Conservation (phyloP, 2,888 invertebrate genomes). For the Crepidodera aurea region DNA sequence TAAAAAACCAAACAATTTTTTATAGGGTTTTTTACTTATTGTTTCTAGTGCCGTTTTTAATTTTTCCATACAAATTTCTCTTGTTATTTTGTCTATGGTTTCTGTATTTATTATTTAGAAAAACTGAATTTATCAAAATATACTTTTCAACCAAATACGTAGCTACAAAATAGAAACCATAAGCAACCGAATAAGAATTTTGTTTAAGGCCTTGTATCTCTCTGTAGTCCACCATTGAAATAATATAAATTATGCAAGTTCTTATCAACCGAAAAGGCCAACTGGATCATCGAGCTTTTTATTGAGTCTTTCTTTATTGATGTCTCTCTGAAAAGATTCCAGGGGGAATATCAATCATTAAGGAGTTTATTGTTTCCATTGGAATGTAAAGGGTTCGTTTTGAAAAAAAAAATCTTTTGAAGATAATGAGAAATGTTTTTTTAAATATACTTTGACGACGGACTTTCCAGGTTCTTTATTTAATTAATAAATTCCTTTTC, state of each 20-base stretch:
- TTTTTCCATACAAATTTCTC: too few species aligned
- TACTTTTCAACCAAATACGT: too few species aligned
- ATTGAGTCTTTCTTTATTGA: slow-evolving; percentile 17
- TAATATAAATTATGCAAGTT: slow-evolving; percentile 17
- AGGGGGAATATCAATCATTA: slow-evolving; percentile 12
- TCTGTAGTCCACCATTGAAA: slow-evolving; percentile 3
- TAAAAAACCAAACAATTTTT: too few species aligned
- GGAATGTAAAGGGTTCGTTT: background rate
- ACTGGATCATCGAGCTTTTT: slow-evolving; percentile 17
- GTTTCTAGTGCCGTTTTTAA: too few species aligned
- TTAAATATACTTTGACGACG: background rate
- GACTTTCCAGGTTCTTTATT: background rate
- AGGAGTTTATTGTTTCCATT: slow-evolving; percentile 8
- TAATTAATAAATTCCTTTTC: slow-evolving; percentile 9
- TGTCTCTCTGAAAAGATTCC: background rate
- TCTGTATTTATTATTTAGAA: too few species aligned
- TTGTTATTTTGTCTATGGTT: too few species aligned
- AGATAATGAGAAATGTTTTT: slow-evolving; percentile 4
- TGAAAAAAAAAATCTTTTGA: background rate
- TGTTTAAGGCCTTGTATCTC: too few species aligned
- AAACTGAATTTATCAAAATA: too few species aligned
- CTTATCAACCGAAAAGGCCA: slow-evolving; percentile 12
- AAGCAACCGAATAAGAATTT: too few species aligned
- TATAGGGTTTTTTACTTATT: too few species aligned
- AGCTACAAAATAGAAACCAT: too few species aligned